A percentile compares a stretch with the other conserved stretches of the same genome.
These are phyloP conservation scores for Bambusicola thoracicus DNA, from an alignment of 2,113 vertebrate species.

Conservation along the genomic window DNA sequence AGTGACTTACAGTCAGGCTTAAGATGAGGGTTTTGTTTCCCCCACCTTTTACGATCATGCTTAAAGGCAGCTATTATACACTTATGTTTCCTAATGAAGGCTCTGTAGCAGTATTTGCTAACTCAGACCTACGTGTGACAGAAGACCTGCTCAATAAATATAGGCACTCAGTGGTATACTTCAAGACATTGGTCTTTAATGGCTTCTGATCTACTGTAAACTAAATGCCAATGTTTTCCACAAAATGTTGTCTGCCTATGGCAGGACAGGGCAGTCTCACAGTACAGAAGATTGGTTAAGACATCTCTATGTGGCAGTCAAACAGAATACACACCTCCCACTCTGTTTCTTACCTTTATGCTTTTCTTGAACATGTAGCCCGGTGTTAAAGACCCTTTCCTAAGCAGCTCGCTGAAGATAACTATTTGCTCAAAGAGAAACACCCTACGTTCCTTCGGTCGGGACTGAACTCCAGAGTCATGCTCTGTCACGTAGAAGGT, in stretches of 20 bases:
- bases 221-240: background rate
- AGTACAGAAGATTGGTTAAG: background rate
- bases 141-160: background rate
- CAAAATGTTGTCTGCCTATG: background rate
- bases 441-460: conserved; percentile 94
- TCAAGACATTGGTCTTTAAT: background rate
- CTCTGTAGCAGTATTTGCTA: background rate
- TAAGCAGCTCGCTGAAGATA: conserved; percentile 97
- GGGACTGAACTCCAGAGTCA: conserved; percentile 90
- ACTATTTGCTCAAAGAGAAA: conserved; percentile 99
- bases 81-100: background rate
- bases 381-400: conserved; percentile 94
- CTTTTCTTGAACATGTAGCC: conserved; percentile 97
- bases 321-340: background rate
- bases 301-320: background rate
- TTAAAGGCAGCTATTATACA: background rate
- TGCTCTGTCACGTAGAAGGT: conserved; percentile 96
- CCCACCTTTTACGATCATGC: background rate
- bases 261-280: background rate
- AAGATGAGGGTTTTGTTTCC: background rate
- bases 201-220: background rate
- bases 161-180: background rate
- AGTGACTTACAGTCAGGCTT: background rate
- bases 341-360: conserved; percentile 87
- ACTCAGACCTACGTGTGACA: background rate